Evolutionary conservation across 30 jellyfish, hydroid and myxozoan species (phyloP).

Genomic region (Aurelia aurita): DNA sequence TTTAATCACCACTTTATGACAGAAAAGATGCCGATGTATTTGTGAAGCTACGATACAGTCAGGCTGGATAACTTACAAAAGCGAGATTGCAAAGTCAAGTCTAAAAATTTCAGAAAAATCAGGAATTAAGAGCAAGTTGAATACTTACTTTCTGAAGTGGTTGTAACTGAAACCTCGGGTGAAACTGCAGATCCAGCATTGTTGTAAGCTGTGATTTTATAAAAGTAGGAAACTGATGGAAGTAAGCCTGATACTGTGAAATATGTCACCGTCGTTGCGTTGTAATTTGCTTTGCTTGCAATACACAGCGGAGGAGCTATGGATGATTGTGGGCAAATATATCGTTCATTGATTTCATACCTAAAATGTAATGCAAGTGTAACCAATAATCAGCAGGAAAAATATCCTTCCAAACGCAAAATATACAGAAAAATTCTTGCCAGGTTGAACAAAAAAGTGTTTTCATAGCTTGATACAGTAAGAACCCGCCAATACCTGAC

Average conservation of each 20-base stretch:
- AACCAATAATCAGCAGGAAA: too few relatives aligned
- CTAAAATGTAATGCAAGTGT: slow-evolving; percentile 19
- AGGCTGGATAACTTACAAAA: too few relatives aligned
- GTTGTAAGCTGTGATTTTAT: slow-evolving; percentile 73
- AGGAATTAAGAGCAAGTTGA: not conserved
- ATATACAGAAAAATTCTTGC: too few relatives aligned
- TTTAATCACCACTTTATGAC: too few relatives aligned
- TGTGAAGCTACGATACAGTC: too few relatives aligned
- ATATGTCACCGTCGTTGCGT: slow-evolving; percentile 30
- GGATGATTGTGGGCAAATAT: slow-evolving; percentile 88
- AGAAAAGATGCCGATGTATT: too few relatives aligned
- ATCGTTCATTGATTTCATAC: slow-evolving; percentile 65
- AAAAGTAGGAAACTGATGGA: slow-evolving; percentile 66
- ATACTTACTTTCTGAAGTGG: slow-evolving; percentile 78
- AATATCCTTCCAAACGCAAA: too few relatives aligned
- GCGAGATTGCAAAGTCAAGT: too few relatives aligned
- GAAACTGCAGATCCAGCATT: slow-evolving; percentile 77
- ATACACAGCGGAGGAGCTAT: slow-evolving; percentile 66
- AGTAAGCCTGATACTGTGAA: slow-evolving; percentile 60
- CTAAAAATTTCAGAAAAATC: not conserved
- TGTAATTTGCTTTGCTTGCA: slow-evolving; percentile 1
- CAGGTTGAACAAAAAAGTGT: too few relatives aligned
- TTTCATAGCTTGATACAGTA: too few relatives aligned
- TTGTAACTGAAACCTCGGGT: slow-evolving; percentile 63
- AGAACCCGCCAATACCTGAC: too few relatives aligned